Evolutionary conservation across 2,797 vertebrate genomes (phyloP), one percentile per base, ranked within the genome.

Genomic region (Characodon lateralis): DNA sequence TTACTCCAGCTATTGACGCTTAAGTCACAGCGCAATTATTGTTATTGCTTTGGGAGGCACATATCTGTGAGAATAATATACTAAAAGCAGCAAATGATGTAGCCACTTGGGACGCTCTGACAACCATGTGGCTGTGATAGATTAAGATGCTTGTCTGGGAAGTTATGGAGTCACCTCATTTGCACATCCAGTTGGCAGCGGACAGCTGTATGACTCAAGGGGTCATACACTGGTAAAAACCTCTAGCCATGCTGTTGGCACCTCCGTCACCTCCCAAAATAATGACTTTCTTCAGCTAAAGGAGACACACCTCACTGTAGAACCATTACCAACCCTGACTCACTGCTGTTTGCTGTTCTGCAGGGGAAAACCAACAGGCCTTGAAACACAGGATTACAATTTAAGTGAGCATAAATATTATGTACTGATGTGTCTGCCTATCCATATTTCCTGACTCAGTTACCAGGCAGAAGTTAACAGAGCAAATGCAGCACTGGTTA

Each of bases 141-240:
- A 81, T 85, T 39, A 72, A 55, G 77, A 71, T 74, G 80, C 79
- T 83, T 48, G 63, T 74, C 72, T 78, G 77, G 63, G 41, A 80
- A 78, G 86, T 87, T 88, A 79, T 82, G 83, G 35, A 76, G 72
- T 28, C 72, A 78, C 89, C 83, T 89, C 83, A 66, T 73, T 73
- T 86, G 91, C 84, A 84, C 79, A 85, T 80, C 76, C 84, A 78
- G 71, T 81, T 84, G 85, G 76, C 83, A 76, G 69, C 86, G 75
- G 80, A 85, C 79, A 83, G 81, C 16, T 76, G 79, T 7, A 77
- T 92, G 89, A 93, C 77, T 94, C 91, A 92, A 59, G 82, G 68
- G 70, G 76, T 84, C 82, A 84, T 24, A 53, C 65, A 56, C 51
- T 39, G n/a, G 31, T 74, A 80, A 73, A 56, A 56, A 73, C 78